Percentiles rank a stretch among this genome's conserved stretches.
phyloP scores from a whole-genome alignment of 2,888 invertebrate species.

The Dicranocentrus wangi region DNA sequence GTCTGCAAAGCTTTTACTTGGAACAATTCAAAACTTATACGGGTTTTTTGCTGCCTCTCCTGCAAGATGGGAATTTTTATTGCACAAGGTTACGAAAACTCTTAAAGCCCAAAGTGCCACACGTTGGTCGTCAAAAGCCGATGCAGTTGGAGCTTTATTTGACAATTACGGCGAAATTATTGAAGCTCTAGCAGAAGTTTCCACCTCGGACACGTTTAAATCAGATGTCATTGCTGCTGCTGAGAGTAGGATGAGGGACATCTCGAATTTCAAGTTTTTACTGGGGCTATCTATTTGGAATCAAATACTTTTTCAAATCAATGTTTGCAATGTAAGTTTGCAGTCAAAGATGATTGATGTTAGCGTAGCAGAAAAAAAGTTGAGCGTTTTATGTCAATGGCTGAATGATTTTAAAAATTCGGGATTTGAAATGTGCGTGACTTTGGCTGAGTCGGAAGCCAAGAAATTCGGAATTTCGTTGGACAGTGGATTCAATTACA shows the following conservation, averaged over 20 bases:
- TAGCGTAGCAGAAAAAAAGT: background rate
- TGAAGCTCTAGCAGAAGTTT: conserved; percentile 20
- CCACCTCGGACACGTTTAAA: background rate
- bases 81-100: too few species aligned
- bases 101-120: conserved; percentile 31
- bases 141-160: too few species aligned
- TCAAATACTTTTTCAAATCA: conserved; percentile 6
- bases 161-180: background rate
- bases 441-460: too few species aligned
- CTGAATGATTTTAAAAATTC: background rate
- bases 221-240: background rate
- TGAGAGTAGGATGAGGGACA: background rate
- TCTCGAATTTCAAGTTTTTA: background rate
- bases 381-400: conserved; percentile 2
- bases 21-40: conserved; percentile 41
- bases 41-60: conserved; percentile 26
- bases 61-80: conserved; percentile 38
- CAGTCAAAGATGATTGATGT: background rate
- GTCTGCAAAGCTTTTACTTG: conserved; percentile 35
- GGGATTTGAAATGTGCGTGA: conserved; percentile 8
- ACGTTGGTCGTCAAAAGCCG: conserved; percentile 49
- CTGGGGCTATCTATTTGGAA: conserved; percentile 1
- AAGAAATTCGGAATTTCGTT: too few species aligned
- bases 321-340: background rate
- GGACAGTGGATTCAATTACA: conserved; percentile 31